phyloP scores from a whole-genome alignment of 2,113 vertebrate species.

The Dicaeum eximium region DNA sequence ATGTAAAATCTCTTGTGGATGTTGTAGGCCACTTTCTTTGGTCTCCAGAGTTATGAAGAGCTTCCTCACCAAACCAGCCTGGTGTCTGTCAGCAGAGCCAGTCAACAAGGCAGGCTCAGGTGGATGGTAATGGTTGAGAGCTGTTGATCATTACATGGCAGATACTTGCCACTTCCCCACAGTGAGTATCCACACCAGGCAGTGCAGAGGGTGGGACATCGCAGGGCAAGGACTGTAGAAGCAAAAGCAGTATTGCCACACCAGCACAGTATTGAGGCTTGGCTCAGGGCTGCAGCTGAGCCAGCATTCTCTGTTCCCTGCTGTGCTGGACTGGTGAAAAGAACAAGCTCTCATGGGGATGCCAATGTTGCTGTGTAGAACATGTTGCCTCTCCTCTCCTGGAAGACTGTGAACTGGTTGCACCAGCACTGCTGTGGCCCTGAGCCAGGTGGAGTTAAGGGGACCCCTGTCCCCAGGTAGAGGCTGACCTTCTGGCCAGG shows the following conservation, averaged over 20 bases:
- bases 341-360: not conserved
- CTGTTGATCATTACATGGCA: not conserved
- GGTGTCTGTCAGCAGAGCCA: not conserved
- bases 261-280: not conserved
- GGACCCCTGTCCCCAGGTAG: not conserved
- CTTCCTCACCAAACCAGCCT: not conserved
- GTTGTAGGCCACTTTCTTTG: not conserved
- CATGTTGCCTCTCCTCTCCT: not conserved
- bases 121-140: not conserved
- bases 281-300: not conserved
- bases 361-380: not conserved
- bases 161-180: not conserved
- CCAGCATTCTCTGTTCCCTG: accelerated
- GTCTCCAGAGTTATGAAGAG: not conserved
- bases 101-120: not conserved
- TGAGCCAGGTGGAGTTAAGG: not conserved
- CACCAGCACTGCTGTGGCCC: not conserved
- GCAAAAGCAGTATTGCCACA: not conserved
- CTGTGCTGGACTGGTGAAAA: not conserved
- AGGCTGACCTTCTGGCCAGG: not conserved
- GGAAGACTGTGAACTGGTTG: not conserved
- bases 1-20: not conserved
- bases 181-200: not conserved
- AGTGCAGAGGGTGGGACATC: not conserved
- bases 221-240: not conserved